Evolutionary conservation across 1,140 invertebrate species (phyloP), one percentile per base, ranked within the genome.

Genomic region (Penaeus chinensis): DNA sequence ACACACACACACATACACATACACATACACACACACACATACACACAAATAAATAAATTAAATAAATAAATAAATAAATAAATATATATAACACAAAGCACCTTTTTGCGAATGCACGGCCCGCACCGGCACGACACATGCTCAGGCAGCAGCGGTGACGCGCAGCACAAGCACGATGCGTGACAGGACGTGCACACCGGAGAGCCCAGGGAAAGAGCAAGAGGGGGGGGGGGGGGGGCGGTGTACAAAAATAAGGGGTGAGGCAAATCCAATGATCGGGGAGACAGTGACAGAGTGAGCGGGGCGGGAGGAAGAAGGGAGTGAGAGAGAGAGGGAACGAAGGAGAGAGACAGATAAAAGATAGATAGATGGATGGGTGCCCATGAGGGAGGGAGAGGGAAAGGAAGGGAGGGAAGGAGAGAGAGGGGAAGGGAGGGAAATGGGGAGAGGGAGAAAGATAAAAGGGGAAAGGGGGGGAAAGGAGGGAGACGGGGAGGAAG

Each of bases 1-100:
- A 79, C 37, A 47, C 37, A 79, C 32, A 60, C 47, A 79, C n/a
- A 79, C n/a, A 79, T 54, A 79, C 42, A 79, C 4, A 79, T 42
- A 24, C 1, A 79, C 18, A 22, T 3, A 61, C 47, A 24, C 20
- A 79, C 42, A n/a, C 18, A 47, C 2, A 11, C n/a, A 42, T 42
- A 42, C 4, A 42, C 0, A 37, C 37, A 37, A 37, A 37, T 5
- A 37, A 37, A 37, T 2, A 3, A 2, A 3, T 54, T 10, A 11
- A 0, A 54, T 13, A 54, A 0, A 54, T 2, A 54, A 0, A 54
- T 13, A 54, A 0, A 7, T 13, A 47, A 3, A 13, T 47, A 7
- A 3, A 10, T 13, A 7, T 13, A 47, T 13, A 13, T 13, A 47
- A 0, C 7, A 13, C 47, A 47, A 47, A 32, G 47, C 47, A 11